Evolutionary conservation across 2,888 invertebrate species (phyloP), one percentile per base, ranked within the genome.

Genomic region (Pedicia rivosa): DNA sequence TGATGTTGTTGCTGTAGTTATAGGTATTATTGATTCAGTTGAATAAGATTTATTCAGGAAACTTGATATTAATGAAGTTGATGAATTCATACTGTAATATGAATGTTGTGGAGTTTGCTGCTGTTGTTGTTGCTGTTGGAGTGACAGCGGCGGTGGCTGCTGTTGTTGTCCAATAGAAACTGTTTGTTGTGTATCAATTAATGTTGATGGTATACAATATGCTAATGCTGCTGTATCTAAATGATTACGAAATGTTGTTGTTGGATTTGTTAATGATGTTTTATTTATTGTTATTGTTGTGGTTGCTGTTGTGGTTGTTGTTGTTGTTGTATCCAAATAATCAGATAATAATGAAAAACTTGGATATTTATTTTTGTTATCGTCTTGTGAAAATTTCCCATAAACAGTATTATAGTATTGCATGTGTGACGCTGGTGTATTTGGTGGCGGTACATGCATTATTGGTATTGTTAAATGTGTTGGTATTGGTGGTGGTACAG

Each of bases 401-500:
- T 60, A 60, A 14, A 60, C 56, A 5, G 59, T 57, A 37, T 58
- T 59, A 36, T 57, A 59, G 30, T 52, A 58, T 3, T 58, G 57
- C 38, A 58, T 42, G 42, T 47, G 47, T 19, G 35, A 40, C 33
- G 39, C 44, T 20, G 34, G 46, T 25, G 37, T 31, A 32, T 37
- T 24, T 27, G 32, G 44, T 34, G 40, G 16, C 7, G 9, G 20
- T 13, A 39, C 25, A 31, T 26, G 22, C 19, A 27, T 33, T 17
- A 34, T 17, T 29, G 30, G 38, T 29, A 25, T 22, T 16, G 34
- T 15, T 26, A 14, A 15, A 10, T 36, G 38, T 16, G 16, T 25
- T 12, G 28, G 36, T 19, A 20, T n/a, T 25, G 28, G n/a, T 19
- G 35, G 4, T 14, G 29, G 26, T 12, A 2, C 17, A 28, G 17